phyloP scores from a whole-genome alignment of 2,888 invertebrate genomes.

The Aporophyla nigra region DNA sequence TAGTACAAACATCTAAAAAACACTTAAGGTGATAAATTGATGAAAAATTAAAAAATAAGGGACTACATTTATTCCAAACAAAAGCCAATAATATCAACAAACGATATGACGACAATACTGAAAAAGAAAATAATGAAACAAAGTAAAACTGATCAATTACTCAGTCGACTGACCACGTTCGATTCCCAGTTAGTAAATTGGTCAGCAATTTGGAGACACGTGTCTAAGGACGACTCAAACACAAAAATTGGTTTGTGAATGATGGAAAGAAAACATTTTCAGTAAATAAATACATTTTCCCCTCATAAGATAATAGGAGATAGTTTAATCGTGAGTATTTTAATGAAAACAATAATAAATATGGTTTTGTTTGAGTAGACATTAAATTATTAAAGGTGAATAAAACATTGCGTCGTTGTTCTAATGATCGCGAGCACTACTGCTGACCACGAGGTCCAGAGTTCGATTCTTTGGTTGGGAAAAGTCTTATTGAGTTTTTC shows the following conservation, averaged over 20 bases:
- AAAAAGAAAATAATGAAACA: slow-evolving; percentile 47
- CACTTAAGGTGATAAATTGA: no score
- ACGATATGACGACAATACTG: slow-evolving; percentile 44
- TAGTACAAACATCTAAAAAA: no score
- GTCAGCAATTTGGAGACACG: slow-evolving; percentile 77
- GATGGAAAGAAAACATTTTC: slow-evolving; percentile 47
- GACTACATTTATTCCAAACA: not conserved
- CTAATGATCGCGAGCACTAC: not conserved
- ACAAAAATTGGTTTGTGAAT: slow-evolving; percentile 26
- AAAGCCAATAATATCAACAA: slow-evolving; percentile 38
- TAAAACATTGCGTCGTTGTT: not conserved
- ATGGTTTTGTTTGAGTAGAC: not conserved
- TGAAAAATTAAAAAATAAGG: not conserved
- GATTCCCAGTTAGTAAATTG: slow-evolving; percentile 64
- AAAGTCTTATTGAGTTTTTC: not conserved
- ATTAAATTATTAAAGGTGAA: not conserved
- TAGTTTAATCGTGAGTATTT: slow-evolving; percentile 11
- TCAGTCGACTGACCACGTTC: slow-evolving; percentile 65
- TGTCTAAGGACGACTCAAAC: slow-evolving; percentile 58
- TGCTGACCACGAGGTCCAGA: not conserved
- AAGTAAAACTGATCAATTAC: slow-evolving; percentile 69
- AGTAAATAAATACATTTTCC: no score
- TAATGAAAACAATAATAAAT: not conserved
- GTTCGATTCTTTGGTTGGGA: not conserved
- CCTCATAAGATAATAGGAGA: slow-evolving; percentile 43